Base-by-base conservation (phyloP, 2,113 vertebrate species). In the Paedocypris sp. region DNA sequence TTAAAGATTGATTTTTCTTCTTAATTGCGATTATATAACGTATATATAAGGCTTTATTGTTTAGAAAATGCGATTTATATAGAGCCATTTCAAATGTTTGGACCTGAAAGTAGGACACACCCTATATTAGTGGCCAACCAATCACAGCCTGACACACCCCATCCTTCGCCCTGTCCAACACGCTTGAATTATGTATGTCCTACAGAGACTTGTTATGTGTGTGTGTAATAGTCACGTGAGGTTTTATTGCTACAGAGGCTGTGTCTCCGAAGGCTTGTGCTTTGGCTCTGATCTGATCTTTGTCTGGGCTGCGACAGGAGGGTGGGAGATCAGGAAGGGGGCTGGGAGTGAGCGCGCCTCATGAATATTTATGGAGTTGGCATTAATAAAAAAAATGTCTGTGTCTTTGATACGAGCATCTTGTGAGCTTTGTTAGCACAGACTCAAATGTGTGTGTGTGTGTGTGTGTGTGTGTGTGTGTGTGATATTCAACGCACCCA, bases 341-440 rank as follows among this genome's bases (percentile, higher is more conserved):
- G 57, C 25, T n/a, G 52, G 49, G 31, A 35, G 18, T 43, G 10
- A 31, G 8, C 25, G 47, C 20, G 16, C 5, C 20, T 51, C 28
- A 65, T 72, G 12, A 64, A 65, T 72, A 72, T 72, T 53, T 29
- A 68, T 72, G 62, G 45, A 39, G 8, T 3, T 16, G 36, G 41
- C 43, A 33, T 54, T 16, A n/a, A n/a, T n/a, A n/a, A n/a, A n/a
- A 65, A 31, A 57, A 47, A 13, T 23, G 29, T 29, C 10, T 61
- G 26, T 42, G 38, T 43, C 51, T 43, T 13, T 12, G 9, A 39
- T 32, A 33, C 52, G 19, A 32, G 47, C 4, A 6, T 47, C 32
- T 29, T 5, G 4, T 10, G 7, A 50, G 23, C 7, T 28, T 20
- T 1, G 53, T 28, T 36, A 20, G 10, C 33, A 15, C 58, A 19